Conservation (phyloP, 2,797 vertebrate species). For the Hippocampus kuda region DNA sequence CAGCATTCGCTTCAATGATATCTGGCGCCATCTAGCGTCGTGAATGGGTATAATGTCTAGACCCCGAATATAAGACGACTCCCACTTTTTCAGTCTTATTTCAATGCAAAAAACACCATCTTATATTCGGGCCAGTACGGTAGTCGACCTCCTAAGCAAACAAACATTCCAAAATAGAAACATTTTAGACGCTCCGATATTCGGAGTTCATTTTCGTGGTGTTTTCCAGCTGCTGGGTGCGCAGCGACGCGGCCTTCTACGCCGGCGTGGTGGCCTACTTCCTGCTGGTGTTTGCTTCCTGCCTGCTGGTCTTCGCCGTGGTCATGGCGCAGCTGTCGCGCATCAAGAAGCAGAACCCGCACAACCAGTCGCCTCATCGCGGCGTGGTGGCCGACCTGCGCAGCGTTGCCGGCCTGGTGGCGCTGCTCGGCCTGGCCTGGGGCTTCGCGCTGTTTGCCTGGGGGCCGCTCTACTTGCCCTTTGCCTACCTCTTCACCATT, state of each 20-base stretch:
- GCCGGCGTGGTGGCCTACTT: slow-evolving; percentile 88
- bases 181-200: no score
- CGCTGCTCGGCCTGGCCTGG: slow-evolving; percentile 93
- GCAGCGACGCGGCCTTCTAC: slow-evolving; percentile 75
- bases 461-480: slow-evolving; percentile 75
- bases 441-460: slow-evolving; percentile 90
- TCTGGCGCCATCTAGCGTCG: no score
- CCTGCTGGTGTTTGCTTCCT: slow-evolving; percentile 75
- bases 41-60: no score
- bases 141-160: not conserved
- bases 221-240: slow-evolving; percentile 82
- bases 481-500: slow-evolving; percentile 87
- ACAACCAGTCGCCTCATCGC: slow-evolving; percentile 77
- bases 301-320: slow-evolving; percentile 83
- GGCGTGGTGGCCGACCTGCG: slow-evolving; percentile 76
- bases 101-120: no score
- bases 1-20: no score
- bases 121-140: no score
- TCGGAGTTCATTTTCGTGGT: not conserved
- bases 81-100: no score
- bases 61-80: no score
- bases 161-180: no score
- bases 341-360: slow-evolving; percentile 89
- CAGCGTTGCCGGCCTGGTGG: slow-evolving; percentile 77
- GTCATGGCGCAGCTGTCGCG: slow-evolving; percentile 86